phyloP scores from a whole-genome alignment of 2,113 vertebrate species.

The Pelusios castaneus region DNA sequence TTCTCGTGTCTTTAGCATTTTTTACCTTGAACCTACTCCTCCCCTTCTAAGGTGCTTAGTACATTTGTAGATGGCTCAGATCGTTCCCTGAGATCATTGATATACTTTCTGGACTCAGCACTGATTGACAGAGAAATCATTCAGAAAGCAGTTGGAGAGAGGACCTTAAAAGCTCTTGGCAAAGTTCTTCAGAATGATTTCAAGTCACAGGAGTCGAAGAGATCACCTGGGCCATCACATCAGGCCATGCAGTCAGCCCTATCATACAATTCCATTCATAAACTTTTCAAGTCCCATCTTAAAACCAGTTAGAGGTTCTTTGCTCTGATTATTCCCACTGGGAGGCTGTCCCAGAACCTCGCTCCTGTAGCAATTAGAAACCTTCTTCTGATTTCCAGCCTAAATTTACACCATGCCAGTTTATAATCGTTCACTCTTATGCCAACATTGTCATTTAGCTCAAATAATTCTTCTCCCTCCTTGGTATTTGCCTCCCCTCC shows the following conservation, averaged over 20 bases:
- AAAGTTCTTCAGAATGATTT: neutral
- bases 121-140: neutral
- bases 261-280: neutral
- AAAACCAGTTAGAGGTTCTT: neutral
- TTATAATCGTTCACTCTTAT: neutral
- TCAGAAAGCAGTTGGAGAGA: neutral
- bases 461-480: no score
- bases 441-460: no score
- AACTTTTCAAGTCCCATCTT: neutral
- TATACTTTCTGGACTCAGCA: neutral
- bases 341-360: neutral
- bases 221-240: neutral
- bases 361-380: neutral
- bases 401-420: neutral
- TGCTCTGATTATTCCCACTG: neutral
- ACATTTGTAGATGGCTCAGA: neutral
- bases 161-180: neutral
- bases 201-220: neutral
- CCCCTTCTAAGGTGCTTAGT: neutral
- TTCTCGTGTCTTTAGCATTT: neutral
- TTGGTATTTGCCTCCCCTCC: no score
- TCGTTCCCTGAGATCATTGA: neutral
- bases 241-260: neutral
- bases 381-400: neutral
- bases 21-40: conserved; percentile 10